Conservation (phyloP, 2,797 vertebrate species). For the Cryptoprocta ferox region DNA sequence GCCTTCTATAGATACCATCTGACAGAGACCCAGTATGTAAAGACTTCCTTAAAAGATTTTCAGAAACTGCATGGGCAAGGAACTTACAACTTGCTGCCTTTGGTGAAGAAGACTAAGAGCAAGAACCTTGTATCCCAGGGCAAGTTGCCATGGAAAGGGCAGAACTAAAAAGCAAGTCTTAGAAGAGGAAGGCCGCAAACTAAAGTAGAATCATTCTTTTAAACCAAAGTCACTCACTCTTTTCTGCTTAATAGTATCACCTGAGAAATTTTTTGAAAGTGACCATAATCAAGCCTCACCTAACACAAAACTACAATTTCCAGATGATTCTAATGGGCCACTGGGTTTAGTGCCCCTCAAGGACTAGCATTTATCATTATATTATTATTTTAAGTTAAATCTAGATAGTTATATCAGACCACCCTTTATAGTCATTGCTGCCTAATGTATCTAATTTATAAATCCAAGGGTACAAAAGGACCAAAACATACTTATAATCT, state of each 20-base stretch:
- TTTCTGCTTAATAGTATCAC: neutral
- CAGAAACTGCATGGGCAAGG: neutral
- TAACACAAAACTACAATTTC: neutral
- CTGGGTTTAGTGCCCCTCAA: neutral
- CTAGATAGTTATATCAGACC: neutral
- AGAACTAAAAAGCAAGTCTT: neutral
- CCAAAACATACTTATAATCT: neutral
- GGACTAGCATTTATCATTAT: neutral
- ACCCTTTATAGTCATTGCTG: neutral
- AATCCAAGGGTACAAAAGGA: neutral
- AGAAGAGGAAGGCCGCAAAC: neutral
- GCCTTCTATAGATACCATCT: neutral
- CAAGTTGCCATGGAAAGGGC: neutral
- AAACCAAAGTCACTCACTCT: neutral
- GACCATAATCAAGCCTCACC: neutral
- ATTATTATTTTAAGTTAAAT: neutral
- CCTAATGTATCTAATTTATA: neutral
- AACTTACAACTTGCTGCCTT: neutral
- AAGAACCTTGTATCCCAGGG: neutral
- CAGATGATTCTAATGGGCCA: neutral
- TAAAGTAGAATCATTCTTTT: neutral
- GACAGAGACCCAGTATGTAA: neutral
- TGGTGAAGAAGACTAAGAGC: fast-evolving
- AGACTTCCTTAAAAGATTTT: neutral
- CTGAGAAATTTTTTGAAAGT: neutral